Base-by-base conservation (phyloP, 2,888 invertebrate species). In the Cephus nigrinus region DNA sequence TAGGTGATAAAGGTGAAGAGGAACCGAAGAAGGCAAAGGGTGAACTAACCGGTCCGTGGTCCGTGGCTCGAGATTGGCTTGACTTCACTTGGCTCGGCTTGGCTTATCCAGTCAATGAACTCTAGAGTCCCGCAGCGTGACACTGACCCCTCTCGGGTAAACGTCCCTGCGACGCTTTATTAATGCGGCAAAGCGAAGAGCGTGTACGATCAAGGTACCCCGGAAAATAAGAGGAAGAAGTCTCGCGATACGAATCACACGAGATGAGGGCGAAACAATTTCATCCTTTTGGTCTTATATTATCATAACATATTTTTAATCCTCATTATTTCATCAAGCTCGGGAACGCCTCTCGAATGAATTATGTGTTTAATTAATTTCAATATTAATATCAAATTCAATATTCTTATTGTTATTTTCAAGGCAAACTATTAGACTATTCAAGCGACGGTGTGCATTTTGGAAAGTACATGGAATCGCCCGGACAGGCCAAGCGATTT, bases 71-170 rank as follows among this genome's bases (percentile, higher is more conserved):
- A 86, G 87, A 85, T 85, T 85, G 84, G 81, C 86, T 30, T 78
- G 75, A 68, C 69, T 78, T 55, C 15, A 40, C 40, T 40, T 82
- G 81, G 74, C 69, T 69, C 12, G 73, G 76, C 69, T 79, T 83
- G 84, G 83, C 86, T 85, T 83, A 84, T 80, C 84, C 86, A 86
- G 87, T 87, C 87, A 88, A 88, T 85, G 88, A 88, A 87, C 88
- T 87, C 87, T 80, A 78, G 83, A 84, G 84, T 84, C 83, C 84
- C 84, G 82, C 83, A 81, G 83, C 86, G 86, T 86, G 87, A 88
- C 87, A 88, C 87, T 88, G 87, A 87, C 87, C 87, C 86, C 87
- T 83, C 84, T 84, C 87, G 87, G 86, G 86, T 88, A 87, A 87
- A 87, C 84, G 88, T 85, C 86, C 85, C 86, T 84, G 81, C 80